A percentile compares a stretch with the other conserved stretches of the same genome.
These are phyloP conservation scores for Odobenus rosmarus DNA, from an alignment of 2,113 vertebrate species.

Conservation along the genomic window DNA sequence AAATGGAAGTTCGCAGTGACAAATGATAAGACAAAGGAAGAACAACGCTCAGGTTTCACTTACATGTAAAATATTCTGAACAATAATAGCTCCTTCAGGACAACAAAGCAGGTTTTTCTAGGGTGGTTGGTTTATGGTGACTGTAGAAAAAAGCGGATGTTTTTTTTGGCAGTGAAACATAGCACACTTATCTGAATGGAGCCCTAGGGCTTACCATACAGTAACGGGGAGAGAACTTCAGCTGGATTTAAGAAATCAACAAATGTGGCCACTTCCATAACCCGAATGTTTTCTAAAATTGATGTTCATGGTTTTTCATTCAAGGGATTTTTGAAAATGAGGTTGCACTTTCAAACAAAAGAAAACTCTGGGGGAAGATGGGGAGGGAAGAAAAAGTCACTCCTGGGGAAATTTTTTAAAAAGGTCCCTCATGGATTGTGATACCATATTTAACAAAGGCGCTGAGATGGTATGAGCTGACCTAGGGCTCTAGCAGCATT, in stretches of 20 bases:
- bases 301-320: conserved; percentile 50
- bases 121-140: conserved; percentile 83
- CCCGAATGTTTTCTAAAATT: conserved; percentile 60
- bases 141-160: conserved; percentile 60
- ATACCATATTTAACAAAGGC: not conserved
- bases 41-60: conserved; percentile 81
- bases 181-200: conserved; percentile 82
- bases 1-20: conserved; percentile 80
- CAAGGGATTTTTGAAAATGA: not conserved
- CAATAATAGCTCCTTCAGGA: conserved; percentile 81
- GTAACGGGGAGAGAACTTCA: conserved; percentile 76
- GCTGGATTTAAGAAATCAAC: conserved; percentile 83
- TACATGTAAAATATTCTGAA: conserved; percentile 82
- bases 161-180: conserved; percentile 76
- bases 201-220: conserved; percentile 79
- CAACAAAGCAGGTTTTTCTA: conserved; percentile 84
- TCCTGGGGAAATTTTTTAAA: conserved; percentile 1
- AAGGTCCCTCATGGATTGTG: not conserved
- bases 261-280: conserved; percentile 66
- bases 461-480: not conserved
- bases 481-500: not conserved
- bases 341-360: conserved; percentile 50
- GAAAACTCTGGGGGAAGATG: not conserved
- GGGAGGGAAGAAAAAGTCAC: not conserved
- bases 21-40: conserved; percentile 79